A percentile compares a stretch with the other conserved stretches of the same genome.
Conservation (phyloP, 2,888 invertebrate species). For the Acronicta psi region DNA sequence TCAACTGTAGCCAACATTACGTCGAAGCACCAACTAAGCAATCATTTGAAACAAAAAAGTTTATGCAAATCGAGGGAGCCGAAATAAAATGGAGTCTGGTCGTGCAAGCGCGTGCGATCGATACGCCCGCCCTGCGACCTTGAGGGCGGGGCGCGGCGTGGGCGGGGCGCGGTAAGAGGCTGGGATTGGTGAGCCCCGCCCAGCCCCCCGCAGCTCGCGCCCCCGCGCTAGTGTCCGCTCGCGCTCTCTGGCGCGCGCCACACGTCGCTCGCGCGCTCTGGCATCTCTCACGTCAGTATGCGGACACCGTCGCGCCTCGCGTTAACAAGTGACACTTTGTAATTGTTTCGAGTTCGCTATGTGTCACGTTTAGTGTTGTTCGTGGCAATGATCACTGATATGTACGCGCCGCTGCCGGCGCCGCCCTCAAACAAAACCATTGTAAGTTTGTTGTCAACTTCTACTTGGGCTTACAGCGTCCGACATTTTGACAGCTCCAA, state of each 20-base stretch:
- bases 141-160: constrained; percentile 82
- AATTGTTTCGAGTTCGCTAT: constrained; percentile 56
- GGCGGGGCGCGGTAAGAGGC: constrained; percentile 84
- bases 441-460: constrained; percentile 72
- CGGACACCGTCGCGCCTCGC: constrained; percentile 54
- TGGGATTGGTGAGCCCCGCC: constrained; percentile 80
- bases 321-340: constrained; percentile 57
- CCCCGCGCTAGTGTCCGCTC: constrained; percentile 50
- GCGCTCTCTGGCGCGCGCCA: constrained; percentile 51
- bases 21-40: constrained; percentile 63
- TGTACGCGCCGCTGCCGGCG: constrained; percentile 86
- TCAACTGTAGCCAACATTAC: constrained; percentile 52
- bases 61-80: constrained; percentile 86
- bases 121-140: constrained; percentile 83
- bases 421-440: constrained; percentile 77
- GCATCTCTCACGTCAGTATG: constrained; percentile 64
- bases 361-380: constrained; percentile 72
- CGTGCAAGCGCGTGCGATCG: constrained; percentile 84
- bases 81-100: constrained; percentile 88
- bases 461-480: constrained; percentile 39
- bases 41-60: constrained; percentile 83
- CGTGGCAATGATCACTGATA: constrained; percentile 83
- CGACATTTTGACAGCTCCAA: constrained; percentile 47
- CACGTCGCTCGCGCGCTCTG: constrained; percentile 61
- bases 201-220: constrained; percentile 62